Conservation (phyloP, 2,797 vertebrate genomes). For the Cossypha polioptera region DNA sequence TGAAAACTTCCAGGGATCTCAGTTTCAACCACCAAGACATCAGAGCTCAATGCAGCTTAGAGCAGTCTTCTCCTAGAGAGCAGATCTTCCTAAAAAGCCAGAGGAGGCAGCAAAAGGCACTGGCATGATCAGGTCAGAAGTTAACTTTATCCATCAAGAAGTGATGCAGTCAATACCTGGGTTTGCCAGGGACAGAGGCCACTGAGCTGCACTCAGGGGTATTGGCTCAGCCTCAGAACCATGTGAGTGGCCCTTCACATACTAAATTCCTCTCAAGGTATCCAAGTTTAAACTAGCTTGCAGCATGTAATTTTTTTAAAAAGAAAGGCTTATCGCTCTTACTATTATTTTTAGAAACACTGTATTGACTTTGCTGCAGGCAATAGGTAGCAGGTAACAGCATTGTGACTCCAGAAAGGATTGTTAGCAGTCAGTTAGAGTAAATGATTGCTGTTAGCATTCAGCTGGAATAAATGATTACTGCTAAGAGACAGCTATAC, state of each 20-base stretch:
- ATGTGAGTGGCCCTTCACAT: neutral
- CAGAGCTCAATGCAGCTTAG: rapidly evolving
- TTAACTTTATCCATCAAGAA: rapidly evolving
- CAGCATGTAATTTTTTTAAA: neutral
- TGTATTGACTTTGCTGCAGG: constrained; percentile 6
- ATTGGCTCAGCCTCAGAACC: neutral
- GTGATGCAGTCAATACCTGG: neutral
- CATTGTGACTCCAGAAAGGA: neutral
- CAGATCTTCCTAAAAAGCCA: neutral
- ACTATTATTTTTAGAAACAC: constrained; percentile 17
- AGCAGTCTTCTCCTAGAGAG: neutral
- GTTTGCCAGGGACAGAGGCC: neutral
- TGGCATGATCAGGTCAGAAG: neutral
- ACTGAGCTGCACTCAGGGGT: neutral
- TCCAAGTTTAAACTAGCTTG: neutral
- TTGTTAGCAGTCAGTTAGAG: constrained; percentile 14
- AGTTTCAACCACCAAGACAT: neutral
- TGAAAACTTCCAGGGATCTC: neutral
- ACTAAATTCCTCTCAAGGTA: neutral
- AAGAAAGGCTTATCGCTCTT: neutral
- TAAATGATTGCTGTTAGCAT: constrained; percentile 20
- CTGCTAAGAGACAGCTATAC: neutral
- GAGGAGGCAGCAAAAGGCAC: neutral
- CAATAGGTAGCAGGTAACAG: neutral
- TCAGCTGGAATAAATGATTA: constrained; percentile 28